Base-by-base conservation (phyloP, 2,888 invertebrate genomes). In the Noctua fimbriata region DNA sequence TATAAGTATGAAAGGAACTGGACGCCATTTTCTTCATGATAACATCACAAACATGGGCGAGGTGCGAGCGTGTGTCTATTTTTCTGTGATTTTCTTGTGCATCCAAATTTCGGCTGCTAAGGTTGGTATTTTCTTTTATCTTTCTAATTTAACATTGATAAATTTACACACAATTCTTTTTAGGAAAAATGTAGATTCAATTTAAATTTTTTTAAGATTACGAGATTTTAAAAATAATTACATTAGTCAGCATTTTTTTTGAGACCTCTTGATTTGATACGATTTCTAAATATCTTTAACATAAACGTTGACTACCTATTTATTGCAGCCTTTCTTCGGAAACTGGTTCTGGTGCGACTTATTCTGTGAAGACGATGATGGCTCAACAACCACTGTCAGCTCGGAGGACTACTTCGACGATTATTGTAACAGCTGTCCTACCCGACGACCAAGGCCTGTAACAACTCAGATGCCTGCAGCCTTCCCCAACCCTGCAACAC, bases 1-100 rank as follows among this genome's bases (percentile, higher is more conserved):
- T 95, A 95, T 95, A 95, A 95, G 94, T 94, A 94, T 92, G 94
- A 92, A 94, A 93, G 92, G 91, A 92, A 91, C 89, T 84, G 88
- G 81, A 85, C 87, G 85, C 88, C 84, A 91, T 92, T 94, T 95
- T 84, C 83, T 96, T 94, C 93, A 93, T 92, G 92, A 94, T 92
- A 94, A 91, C 91, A 89, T 89, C 89, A 87, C 89, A 91, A 95
- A 93, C 93, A 96, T 96, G 96, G 92, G 91, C 86, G 92, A 90
- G 84, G 91, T 91, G 81, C 93, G 94, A 88, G 87, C 93, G 92
- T 94, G 93, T 89, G 89, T 93, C 75, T 90, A 91, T 79, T 83
- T 94, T 80, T 89, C 94, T 69, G 91, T 95, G 90, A 75, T 94
- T 73, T 85, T 94, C 81, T 90, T 95, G 92, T 92, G 93, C 79